A percentile compares a stretch with the other conserved stretches of the same genome.
phyloP scores from a whole-genome alignment of 2,113 vertebrate genomes.

The Xenus cinereus region DNA sequence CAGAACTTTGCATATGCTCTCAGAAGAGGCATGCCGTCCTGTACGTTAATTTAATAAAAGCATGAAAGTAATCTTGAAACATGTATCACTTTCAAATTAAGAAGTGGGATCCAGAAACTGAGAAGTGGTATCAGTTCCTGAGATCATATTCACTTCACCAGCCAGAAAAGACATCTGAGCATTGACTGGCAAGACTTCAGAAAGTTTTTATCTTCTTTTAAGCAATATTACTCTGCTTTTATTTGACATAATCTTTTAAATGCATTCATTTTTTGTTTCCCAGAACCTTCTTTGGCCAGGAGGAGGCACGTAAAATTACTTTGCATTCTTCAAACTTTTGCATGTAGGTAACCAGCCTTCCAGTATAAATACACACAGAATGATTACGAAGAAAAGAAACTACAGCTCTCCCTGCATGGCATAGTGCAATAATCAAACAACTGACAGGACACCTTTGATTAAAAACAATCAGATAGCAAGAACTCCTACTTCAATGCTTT shows the following conservation, averaged over 20 bases:
- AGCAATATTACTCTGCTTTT: constrained; percentile 27
- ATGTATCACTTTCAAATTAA: constrained; percentile 35
- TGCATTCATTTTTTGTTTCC: neutral
- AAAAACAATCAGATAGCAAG: neutral
- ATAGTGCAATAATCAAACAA: neutral
- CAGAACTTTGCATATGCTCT: neutral
- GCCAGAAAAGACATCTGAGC: constrained; percentile 35
- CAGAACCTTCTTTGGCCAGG: neutral
- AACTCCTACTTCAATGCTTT: neutral
- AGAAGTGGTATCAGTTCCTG: constrained; percentile 8
- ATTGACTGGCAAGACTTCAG: constrained; percentile 27
- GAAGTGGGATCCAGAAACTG: constrained; percentile 19
- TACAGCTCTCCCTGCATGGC: neutral
- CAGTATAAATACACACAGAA: constrained; percentile 9
- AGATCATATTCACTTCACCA: constrained; percentile 22
- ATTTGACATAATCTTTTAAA: constrained; percentile 2
- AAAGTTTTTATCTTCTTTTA: constrained; percentile 8
- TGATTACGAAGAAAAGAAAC: neutral
- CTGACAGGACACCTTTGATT: neutral
- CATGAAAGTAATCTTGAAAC: constrained; percentile 25
- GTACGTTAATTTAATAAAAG: neutral
- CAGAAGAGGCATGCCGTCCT: neutral
- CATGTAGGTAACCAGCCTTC: neutral
- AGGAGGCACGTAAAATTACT: neutral
- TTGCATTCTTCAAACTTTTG: neutral